Base-by-base conservation (phyloP, 92 coral and sea anemone genomes). In the Parazoanthus atlanticus region DNA sequence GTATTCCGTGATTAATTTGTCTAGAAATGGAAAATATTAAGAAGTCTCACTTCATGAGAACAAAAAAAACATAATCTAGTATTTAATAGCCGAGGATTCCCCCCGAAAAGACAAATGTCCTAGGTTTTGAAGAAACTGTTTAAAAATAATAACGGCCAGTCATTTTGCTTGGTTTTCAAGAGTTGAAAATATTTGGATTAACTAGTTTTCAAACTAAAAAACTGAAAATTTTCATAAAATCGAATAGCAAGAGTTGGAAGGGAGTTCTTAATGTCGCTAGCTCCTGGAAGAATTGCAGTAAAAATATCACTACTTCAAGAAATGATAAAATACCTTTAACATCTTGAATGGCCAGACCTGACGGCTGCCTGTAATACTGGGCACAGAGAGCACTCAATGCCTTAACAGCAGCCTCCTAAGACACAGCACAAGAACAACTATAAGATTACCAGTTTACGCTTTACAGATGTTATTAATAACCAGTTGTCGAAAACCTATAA, bases 401-500 rank as follows among this genome's bases (percentile, higher is more conserved):
- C 61, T 85, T 72, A 10, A 96, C 99, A 47, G 99, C 99, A 54
- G 88, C 91, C 52, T 95, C 98, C 99, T 96, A 76, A n/a, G 81
- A 26, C 8, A 36, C 30, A 5, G 38, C 28, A 21, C 52, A n/a
- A 49, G 58, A 74, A 33, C 11, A 3, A 38, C 34, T 19, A 7
- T 36, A 33, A 25, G 66, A 88, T 5, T 58, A 25, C 34, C 58
- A 65, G 49, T 73, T 0, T 26, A 38, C 7, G 52, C 3, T 21
- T 61, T 73, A 1, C 43, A 73, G 21, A 23, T 38, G 10, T 33
- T 73, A n/a, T n/a, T n/a, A n/a, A n/a, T n/a, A 52, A 52, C 3
- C 58, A 61, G 23, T 19, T 56, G 69, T 61, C 9, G 9, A 61
- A 25, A 61, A 25, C 0, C 16, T 8, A 61, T 25, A 2, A 25